A percentile compares a stretch with the other conserved stretches of the same genome.
These are phyloP conservation scores for Drosophila imparisetae DNA, from an alignment of 2,888 invertebrate species.

Conservation along the genomic window DNA sequence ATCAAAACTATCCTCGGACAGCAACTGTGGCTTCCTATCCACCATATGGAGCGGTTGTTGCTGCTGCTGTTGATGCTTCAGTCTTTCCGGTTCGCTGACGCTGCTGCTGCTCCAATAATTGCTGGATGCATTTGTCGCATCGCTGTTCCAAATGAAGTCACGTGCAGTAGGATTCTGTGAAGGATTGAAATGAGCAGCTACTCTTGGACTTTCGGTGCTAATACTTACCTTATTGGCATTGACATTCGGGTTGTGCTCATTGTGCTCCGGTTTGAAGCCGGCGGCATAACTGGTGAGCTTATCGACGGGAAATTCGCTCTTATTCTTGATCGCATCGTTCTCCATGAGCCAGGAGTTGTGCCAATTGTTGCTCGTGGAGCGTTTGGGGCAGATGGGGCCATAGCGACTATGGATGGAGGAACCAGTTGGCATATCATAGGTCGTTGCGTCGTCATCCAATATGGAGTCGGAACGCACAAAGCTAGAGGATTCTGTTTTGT, in stretches of 20 bases:
- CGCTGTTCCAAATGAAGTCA: conserved; percentile 58
- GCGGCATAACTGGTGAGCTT: conserved; percentile 53
- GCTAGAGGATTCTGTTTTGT: conserved; percentile 60
- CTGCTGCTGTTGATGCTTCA: conserved; percentile 52
- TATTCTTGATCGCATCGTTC: conserved; percentile 50
- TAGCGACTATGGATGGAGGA: conserved; percentile 86
- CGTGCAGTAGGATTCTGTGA: conserved; percentile 39
- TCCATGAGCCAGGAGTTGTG: conserved; percentile 68
- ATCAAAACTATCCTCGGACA: conserved; percentile 74
- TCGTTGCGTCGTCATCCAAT: conserved; percentile 87
- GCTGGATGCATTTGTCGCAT: conserved; percentile 31
- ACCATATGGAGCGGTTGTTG: conserved; percentile 50
- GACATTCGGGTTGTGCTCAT: conserved; percentile 51
- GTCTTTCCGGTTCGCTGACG: conserved; percentile 49
- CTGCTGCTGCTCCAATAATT: conserved; percentile 51
- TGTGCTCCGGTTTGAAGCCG: conserved; percentile 50
- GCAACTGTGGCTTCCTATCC: conserved; percentile 55
- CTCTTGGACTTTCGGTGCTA: background rate
- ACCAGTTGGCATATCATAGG: conserved; percentile 87
- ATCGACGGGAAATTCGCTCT: conserved; percentile 47
- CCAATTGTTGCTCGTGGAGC: conserved; percentile 50
- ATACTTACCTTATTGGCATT: conserved; percentile 63
- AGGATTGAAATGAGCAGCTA: background rate
- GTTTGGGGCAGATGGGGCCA: conserved; percentile 88
- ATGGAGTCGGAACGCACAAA: conserved; percentile 86